Evolutionary conservation across 2,888 invertebrate genomes (phyloP).

Genomic region (Caradrina kadenii): DNA sequence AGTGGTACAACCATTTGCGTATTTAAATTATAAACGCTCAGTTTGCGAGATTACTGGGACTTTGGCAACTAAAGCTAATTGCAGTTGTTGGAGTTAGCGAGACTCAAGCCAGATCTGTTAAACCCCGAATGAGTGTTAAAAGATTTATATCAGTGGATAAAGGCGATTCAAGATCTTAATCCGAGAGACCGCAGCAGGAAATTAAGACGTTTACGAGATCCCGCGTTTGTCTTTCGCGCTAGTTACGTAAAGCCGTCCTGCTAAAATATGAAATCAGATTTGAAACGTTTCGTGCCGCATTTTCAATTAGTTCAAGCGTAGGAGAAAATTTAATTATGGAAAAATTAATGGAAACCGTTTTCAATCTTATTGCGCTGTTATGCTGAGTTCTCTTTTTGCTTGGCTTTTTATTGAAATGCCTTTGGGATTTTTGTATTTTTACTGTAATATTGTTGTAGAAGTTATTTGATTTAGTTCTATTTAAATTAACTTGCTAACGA

Average conservation of each 20-base stretch:
- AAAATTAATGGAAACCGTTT: constrained; percentile 33
- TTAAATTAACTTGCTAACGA: no score
- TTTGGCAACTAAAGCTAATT: constrained; percentile 84
- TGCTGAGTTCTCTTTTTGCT: constrained; percentile 34
- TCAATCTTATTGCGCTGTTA: constrained; percentile 24
- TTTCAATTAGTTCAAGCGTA: constrained; percentile 46
- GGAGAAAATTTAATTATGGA: constrained; percentile 35
- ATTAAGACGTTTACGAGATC: constrained; percentile 81
- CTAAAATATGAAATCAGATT: constrained; percentile 45
- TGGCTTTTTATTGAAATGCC: constrained; percentile 10
- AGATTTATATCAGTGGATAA: constrained; percentile 87
- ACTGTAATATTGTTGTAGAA: background rate
- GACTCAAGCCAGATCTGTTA: constrained; percentile 79
- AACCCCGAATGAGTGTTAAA: constrained; percentile 87
- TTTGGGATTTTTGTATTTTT: background rate
- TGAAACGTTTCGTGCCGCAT: constrained; percentile 20
- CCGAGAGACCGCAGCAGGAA: constrained; percentile 77
- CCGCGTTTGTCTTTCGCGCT: constrained; percentile 56
- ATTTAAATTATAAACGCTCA: constrained; percentile 80
- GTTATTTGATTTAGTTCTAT: no score
- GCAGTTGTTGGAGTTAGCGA: constrained; percentile 86
- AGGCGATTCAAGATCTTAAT: constrained; percentile 77
- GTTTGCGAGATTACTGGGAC: constrained; percentile 82
- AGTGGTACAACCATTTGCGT: constrained; percentile 67
- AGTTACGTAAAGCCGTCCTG: constrained; percentile 32